Base-by-base conservation (phyloP, 2,113 vertebrate species). In the Rhinogobius similis region DNA sequence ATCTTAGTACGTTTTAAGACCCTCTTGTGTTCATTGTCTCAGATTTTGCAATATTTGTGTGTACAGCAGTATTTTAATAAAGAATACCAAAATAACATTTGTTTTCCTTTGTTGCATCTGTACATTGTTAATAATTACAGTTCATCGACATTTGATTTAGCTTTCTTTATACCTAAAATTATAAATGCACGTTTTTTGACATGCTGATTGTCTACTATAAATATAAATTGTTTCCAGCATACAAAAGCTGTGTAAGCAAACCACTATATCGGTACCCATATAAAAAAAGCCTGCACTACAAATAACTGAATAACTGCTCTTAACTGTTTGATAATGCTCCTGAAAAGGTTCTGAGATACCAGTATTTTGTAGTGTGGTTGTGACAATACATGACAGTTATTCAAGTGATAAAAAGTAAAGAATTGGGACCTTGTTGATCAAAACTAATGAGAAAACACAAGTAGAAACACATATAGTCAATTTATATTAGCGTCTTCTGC, bases 21-120 rank as follows among this genome's bases (percentile, higher is more conserved):
- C 90, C 89, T 86, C 82, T 90, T 86, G 83, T 92, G 90, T 92
- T 90, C 86, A 87, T 90, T 87, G 92, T 93, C 91, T 92, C 91
- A 91, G 81, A 90, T 90, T 93, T 93, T 93, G 93, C 90, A 93
- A 95, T 96, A 95, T 98, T 95, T 96, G 94, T 94, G 94, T 98
- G 97, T 98, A 98, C 96, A 98, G 96, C 97, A 97, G 95, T 99
- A 99, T 99, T 99, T 98, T 98, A 99, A 98, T 98, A 99, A 99
- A 98, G 96, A 97, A 96, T 97, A 97, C 91, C 93, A 95, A 94
- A 96, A 95, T 87, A 75, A 83, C 52, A 12, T 21, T 46, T 10
- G 9, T 10, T 75, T 13, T 18, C 10, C 44, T 43, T 21, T 21
- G 11, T 41, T 23, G 10, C 38, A 41, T 39, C 10, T 24, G 32